These are phyloP conservation scores for Limnephilus auricula DNA, from an alignment of 2,888 invertebrate genomes.

Conservation along the genomic window DNA sequence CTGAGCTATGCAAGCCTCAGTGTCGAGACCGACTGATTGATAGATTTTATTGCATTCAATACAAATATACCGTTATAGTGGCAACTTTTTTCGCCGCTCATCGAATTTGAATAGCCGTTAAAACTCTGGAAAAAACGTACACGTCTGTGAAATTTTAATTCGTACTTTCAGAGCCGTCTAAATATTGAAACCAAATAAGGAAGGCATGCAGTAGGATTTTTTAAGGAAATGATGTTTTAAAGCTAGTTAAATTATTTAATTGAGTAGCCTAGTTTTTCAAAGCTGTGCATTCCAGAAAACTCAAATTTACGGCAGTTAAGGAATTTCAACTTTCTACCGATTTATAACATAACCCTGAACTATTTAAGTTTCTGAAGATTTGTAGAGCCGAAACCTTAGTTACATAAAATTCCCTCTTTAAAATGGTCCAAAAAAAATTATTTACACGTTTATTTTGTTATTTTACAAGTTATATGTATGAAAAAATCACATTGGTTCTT, in stretches of 20 bases:
- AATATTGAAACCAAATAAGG: neutral
- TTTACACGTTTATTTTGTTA: too few relatives aligned
- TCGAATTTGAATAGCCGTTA: slow-evolving; percentile 32
- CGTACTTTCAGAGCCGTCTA: neutral
- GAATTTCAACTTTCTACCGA: too few relatives aligned
- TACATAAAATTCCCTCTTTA: too few relatives aligned
- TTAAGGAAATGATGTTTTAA: neutral
- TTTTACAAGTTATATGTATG: too few relatives aligned
- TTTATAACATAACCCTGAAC: too few relatives aligned
- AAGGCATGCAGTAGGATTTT: neutral
- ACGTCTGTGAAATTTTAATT: neutral
- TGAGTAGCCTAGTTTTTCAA: neutral
- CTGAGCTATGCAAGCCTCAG: neutral
- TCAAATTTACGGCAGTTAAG: neutral
- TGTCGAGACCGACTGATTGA: neutral
- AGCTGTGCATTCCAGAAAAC: neutral
- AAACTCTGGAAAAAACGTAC: neutral
- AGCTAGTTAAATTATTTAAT: neutral
- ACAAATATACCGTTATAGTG: neutral
- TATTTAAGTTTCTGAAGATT: too few relatives aligned
- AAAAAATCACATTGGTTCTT: too few relatives aligned
- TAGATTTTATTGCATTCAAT: slow-evolving; percentile 12
- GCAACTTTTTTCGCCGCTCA: slow-evolving; percentile 8
- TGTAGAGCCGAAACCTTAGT: too few relatives aligned
- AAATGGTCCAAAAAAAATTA: too few relatives aligned